Evolutionary conservation across 1,140 invertebrate genomes (phyloP).

Genomic region (Microplitis mediator): DNA sequence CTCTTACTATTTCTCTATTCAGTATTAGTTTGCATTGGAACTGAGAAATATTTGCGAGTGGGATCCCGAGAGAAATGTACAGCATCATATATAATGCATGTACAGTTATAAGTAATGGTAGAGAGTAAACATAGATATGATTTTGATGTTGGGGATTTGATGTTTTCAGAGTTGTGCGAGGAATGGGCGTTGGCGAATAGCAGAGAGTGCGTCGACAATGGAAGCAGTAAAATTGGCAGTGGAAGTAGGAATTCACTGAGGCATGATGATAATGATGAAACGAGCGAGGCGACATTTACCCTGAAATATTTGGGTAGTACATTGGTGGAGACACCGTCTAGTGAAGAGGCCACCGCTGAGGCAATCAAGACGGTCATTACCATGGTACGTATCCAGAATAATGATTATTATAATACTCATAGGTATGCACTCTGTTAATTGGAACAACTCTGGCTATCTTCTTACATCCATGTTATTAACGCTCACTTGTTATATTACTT

Average conservation of each 20-base stretch:
- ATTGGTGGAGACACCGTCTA: slow-evolving; percentile 69
- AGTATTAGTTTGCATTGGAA: too few relatives aligned
- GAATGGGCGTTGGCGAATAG: slow-evolving; percentile 74
- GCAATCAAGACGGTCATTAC: slow-evolving; percentile 75
- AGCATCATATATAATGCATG: not conserved
- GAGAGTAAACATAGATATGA: not conserved
- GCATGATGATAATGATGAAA: slow-evolving; percentile 65
- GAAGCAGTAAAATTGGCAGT: slow-evolving; percentile 49
- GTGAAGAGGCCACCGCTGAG: slow-evolving; percentile 69
- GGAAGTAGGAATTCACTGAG: slow-evolving; percentile 35
- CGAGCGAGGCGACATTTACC: slow-evolving; percentile 67
- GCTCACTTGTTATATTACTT: not conserved
- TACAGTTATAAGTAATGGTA: not conserved
- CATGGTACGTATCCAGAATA: slow-evolving; percentile 58
- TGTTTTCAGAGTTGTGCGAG: slow-evolving; percentile 73
- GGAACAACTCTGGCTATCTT: not conserved
- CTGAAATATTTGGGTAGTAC: slow-evolving; percentile 77
- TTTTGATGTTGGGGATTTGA: not conserved
- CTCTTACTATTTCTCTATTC: too few relatives aligned
- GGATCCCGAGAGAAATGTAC: not conserved
- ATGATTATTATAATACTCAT: slow-evolving; percentile 15
- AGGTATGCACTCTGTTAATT: slow-evolving; percentile 4
- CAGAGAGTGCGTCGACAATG: slow-evolving; percentile 67
- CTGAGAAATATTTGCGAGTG: not conserved
- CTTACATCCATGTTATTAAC: not conserved